Base-by-base conservation (phyloP, 2,797 vertebrate species). In the Hipposideros larvatus region DNA sequence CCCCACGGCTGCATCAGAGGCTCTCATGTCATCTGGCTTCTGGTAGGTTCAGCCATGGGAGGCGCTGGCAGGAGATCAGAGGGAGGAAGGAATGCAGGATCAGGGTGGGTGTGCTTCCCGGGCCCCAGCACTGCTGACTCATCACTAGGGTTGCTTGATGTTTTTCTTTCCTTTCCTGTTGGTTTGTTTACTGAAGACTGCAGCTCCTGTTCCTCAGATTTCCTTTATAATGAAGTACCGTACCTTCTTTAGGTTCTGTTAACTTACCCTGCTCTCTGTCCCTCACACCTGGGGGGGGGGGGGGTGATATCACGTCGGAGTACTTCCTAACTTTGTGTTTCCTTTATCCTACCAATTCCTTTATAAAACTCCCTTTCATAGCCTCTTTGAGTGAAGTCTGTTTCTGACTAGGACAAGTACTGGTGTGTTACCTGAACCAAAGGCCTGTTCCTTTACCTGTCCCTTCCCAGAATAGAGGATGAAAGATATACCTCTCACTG, bases 391-490 rank as follows among this genome's bases (percentile, higher is more conserved):
- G 9, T 74, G 26, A 92, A n/a, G 16, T 55, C 4, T 48, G 1
- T 73, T 61, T 74, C 46, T 22, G 24, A 53, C 16, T 37, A 53
- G n/a, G 57, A 41, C 14, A 74, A 65, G n/a, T 37, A 43, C 22
- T 61, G 51, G 16, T 34, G 4, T 0, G 2, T 53, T 59, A 61
- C 7, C 7, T 0, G 48, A 28, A 65, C 4, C 3, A 14, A 41
- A 65, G 19, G 3, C 4, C 15, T 22, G 0, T 61, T 78, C 15
- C 37, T 57, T 87, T 53, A 43, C 28, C 2, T 65, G 5, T 5
- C 4, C 19, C 43, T 68, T 61, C 63, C 5, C 51, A 75, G 74
- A 71, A 68, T 24, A 34, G 8, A 48, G 43, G 83, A 53, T 78
- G 43, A 82, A 94, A 53, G 22, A 28, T 31, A 14, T 9, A 26